Conservation (phyloP, 1,140 invertebrate species). For the Leptestheria dahalacensis region DNA sequence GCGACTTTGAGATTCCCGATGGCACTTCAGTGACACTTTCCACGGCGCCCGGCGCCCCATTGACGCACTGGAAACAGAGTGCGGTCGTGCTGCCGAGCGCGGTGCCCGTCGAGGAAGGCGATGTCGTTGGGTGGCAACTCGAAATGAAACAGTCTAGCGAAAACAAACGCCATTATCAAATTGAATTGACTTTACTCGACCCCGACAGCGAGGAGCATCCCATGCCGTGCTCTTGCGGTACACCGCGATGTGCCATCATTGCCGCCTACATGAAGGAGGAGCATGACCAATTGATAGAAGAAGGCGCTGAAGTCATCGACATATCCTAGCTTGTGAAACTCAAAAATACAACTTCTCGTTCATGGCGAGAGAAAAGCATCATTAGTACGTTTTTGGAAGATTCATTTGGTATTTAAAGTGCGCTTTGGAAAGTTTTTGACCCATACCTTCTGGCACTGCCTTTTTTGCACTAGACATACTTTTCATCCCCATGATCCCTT, state of each 20-base stretch:
- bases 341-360: background rate
- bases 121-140: slow-evolving; percentile 52
- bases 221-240: slow-evolving; percentile 53
- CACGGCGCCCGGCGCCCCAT: slow-evolving; percentile 52
- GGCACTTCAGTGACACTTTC: slow-evolving; percentile 38
- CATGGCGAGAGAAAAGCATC: background rate
- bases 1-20: slow-evolving; percentile 23
- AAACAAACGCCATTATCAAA: slow-evolving; percentile 42
- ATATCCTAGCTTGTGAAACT: background rate
- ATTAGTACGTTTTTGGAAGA: background rate
- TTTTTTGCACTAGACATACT: too few relatives aligned
- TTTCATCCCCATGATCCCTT: too few relatives aligned
- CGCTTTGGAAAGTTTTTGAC: background rate
- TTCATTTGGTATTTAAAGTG: background rate
- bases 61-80: slow-evolving; percentile 97
- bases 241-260: slow-evolving; percentile 60
- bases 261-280: slow-evolving; percentile 35
- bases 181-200: slow-evolving; percentile 52
- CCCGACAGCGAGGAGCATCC: slow-evolving; percentile 52
- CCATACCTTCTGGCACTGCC: background rate
- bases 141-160: slow-evolving; percentile 34
- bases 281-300: slow-evolving; percentile 21
- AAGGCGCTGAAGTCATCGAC: slow-evolving; percentile 6
- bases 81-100: slow-evolving; percentile 40
- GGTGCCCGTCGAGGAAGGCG: slow-evolving; percentile 28